These are phyloP conservation scores for Crotalus adamanteus DNA, from an alignment of 2,797 vertebrate genomes.

Conservation along the genomic window DNA sequence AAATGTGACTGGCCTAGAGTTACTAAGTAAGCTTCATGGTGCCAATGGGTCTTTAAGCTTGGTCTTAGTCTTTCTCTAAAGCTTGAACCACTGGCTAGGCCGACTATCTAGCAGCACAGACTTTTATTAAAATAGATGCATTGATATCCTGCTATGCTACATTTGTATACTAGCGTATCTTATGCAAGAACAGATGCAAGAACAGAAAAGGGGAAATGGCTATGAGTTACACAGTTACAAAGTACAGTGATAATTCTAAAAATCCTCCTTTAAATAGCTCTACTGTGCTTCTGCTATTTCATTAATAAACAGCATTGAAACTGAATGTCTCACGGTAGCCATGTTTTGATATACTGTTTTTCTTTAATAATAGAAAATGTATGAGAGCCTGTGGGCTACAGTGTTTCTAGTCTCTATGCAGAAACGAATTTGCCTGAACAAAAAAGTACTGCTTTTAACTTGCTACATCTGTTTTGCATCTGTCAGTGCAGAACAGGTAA, in stretches of 20 bases:
- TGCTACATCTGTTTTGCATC: background rate
- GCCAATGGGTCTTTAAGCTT: background rate
- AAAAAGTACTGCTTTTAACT: background rate
- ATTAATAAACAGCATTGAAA: slow-evolving; percentile 21
- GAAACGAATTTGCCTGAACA: background rate
- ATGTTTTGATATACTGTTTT: slow-evolving; percentile 13
- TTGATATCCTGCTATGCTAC: background rate
- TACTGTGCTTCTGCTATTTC: slow-evolving; percentile 5
- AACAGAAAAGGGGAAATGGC: slow-evolving; percentile 12
- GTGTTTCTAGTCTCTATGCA: background rate
- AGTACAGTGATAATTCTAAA: slow-evolving; percentile 38
- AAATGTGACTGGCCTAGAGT: background rate
- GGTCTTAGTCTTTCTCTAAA: background rate
- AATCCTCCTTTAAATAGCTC: slow-evolving; percentile 2
- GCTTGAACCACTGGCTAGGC: background rate
- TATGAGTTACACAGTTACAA: slow-evolving; percentile 34
- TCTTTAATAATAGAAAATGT: slow-evolving; percentile 15
- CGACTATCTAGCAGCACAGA: background rate
- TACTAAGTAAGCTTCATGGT: background rate
- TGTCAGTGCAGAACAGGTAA: background rate
- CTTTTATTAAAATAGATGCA: background rate
- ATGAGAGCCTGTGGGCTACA: slow-evolving; percentile 29
- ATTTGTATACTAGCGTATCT: background rate
- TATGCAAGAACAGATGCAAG: background rate
- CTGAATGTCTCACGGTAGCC: slow-evolving; percentile 4